These are phyloP conservation scores for Pristiophorus japonicus DNA, from an alignment of 2,113 vertebrate genomes.

Conservation along the genomic window DNA sequence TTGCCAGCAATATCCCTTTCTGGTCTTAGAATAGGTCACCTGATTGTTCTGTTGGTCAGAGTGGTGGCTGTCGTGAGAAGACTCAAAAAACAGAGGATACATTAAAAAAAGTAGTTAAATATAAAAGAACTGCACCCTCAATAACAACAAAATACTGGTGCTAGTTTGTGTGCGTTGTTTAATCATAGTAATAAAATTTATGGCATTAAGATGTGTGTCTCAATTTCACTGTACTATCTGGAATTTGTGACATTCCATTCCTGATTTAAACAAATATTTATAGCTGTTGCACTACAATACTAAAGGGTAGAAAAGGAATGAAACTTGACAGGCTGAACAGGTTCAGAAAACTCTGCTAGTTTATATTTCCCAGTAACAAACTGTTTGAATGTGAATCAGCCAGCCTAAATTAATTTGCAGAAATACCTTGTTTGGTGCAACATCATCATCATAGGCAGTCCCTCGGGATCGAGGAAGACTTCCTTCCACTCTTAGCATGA, in stretches of 20 bases:
- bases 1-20: not conserved
- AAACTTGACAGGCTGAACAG: not conserved
- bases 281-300: not conserved
- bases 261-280: not conserved
- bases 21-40: too few species aligned
- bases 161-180: not conserved
- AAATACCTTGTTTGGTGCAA: not conserved
- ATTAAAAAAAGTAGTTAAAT: not conserved
- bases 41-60: not conserved
- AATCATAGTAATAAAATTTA: not conserved
- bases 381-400: not conserved
- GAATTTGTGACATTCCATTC: not conserved
- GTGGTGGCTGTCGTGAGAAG: not conserved
- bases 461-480: too few species aligned
- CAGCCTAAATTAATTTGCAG: not conserved
- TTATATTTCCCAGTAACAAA: not conserved
- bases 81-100: not conserved
- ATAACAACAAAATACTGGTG: not conserved
- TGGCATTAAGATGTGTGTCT: not conserved
- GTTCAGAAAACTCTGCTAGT: not conserved
- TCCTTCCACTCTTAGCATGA: too few species aligned
- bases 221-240: not conserved
- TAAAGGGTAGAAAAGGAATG: not conserved
- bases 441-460: too few species aligned
- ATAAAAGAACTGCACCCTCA: not conserved